Evolutionary conservation across 2,113 vertebrate genomes (phyloP).

Genomic region (Neogale vison): DNA sequence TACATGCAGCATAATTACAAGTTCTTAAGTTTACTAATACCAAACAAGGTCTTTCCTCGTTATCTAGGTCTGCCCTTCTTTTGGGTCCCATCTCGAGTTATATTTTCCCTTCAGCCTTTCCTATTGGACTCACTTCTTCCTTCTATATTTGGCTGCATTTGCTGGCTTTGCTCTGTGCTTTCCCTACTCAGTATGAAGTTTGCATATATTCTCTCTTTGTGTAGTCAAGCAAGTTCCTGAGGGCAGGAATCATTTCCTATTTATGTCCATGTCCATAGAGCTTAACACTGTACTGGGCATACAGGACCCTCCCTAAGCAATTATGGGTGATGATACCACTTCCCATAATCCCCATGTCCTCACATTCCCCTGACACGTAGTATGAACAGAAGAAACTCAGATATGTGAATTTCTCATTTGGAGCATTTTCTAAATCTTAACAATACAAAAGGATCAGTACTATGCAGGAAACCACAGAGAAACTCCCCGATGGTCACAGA

Average conservation of each 20-base stretch:
- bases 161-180: background rate
- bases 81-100: background rate
- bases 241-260: background rate
- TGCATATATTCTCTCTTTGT: background rate
- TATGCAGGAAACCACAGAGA: background rate
- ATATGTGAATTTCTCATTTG: background rate
- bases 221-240: background rate
- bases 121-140: background rate
- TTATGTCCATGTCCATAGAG: background rate
- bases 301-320: background rate
- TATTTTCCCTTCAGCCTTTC: background rate
- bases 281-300: background rate
- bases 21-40: background rate
- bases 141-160: background rate
- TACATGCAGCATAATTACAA: background rate
- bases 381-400: background rate
- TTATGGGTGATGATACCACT: background rate
- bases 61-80: background rate
- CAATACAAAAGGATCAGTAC: background rate
- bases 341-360: background rate
- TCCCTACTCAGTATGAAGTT: background rate
- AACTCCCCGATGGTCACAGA: background rate
- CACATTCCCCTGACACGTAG: background rate
- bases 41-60: background rate
- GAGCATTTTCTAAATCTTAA: background rate